A percentile compares a stretch with the other conserved stretches of the same genome.
These are phyloP conservation scores for Rotaria magnacalcarata DNA, from an alignment of 2,888 invertebrate species.

Conservation along the genomic window DNA sequence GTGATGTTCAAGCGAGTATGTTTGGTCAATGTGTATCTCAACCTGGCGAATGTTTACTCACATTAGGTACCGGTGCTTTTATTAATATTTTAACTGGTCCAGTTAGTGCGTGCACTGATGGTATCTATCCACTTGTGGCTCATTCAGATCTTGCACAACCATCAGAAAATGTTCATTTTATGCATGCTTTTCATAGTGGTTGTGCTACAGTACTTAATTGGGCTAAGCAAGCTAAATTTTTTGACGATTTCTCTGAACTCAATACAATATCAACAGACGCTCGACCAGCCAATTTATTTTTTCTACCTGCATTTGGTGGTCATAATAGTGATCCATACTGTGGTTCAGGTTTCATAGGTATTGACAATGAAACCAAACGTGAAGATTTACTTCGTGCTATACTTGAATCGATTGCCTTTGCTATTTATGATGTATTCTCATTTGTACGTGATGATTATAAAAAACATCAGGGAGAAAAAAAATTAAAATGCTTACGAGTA, in stretches of 20 bases:
- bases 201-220: conserved; percentile 28
- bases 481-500: background rate
- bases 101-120: conserved; percentile 36
- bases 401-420: conserved; percentile 76
- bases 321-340: conserved; percentile 63
- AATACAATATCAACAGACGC: background rate
- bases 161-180: conserved; percentile 15
- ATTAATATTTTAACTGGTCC: conserved; percentile 75
- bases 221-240: conserved; percentile 19
- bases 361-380: conserved; percentile 69
- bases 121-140: conserved; percentile 39
- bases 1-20: conserved; percentile 64
- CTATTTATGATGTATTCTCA: conserved; percentile 38
- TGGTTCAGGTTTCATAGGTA: conserved; percentile 75
- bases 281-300: background rate
- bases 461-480: background rate
- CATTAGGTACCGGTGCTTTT: conserved; percentile 86
- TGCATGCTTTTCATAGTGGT: conserved; percentile 19
- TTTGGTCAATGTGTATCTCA: conserved; percentile 79
- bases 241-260: conserved; percentile 1
- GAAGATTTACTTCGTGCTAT: conserved; percentile 77
- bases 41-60: conserved; percentile 75
- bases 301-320: conserved; percentile 39
- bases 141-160: background rate
- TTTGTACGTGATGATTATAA: conserved; percentile 31